These are phyloP conservation scores for Caenorhabditis imperialis DNA, from an alignment of 2,888 invertebrate genomes.

Conservation along the genomic window DNA sequence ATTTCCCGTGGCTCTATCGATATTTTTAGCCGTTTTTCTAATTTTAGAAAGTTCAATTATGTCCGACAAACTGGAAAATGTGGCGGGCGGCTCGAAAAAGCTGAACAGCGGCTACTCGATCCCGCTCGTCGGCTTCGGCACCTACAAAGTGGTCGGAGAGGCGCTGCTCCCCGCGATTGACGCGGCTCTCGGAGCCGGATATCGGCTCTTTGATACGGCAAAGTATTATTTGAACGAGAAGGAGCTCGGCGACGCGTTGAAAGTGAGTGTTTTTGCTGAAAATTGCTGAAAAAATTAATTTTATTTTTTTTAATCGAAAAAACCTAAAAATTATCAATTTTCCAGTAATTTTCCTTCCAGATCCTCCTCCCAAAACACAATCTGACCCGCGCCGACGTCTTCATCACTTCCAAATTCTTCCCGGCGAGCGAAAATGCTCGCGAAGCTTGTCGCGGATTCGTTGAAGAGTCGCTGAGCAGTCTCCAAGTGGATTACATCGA, in stretches of 20 bases:
- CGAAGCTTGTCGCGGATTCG: slow-evolving; percentile 44
- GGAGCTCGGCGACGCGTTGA: slow-evolving; percentile 83
- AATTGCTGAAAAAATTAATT: not conserved
- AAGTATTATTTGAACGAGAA: slow-evolving; percentile 86
- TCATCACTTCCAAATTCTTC: slow-evolving; percentile 86
- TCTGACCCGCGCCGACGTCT: slow-evolving; percentile 85
- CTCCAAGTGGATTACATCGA: slow-evolving; percentile 71
- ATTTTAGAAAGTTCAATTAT: too few relatives aligned
- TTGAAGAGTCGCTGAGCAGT: slow-evolving; percentile 69
- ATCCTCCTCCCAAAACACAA: slow-evolving; percentile 84
- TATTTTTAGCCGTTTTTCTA: too few relatives aligned
- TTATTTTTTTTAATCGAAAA: not conserved
- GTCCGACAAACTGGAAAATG: slow-evolving; percentile 46
- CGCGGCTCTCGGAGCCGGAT: slow-evolving; percentile 78
- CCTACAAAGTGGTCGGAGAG: slow-evolving; percentile 71
- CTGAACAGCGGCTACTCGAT: slow-evolving; percentile 71
- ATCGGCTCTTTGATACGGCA: slow-evolving; percentile 84
- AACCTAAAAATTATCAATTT: too few relatives aligned
- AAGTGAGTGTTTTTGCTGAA: too few relatives aligned
- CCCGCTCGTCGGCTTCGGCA: slow-evolving; percentile 76
- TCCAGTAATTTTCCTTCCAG: slow-evolving; percentile 55
- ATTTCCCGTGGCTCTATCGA: too few relatives aligned
- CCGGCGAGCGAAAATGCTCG: slow-evolving; percentile 58
- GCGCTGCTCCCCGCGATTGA: slow-evolving; percentile 70
- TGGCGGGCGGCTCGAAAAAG: slow-evolving; percentile 50